Evolutionary conservation across 1,140 invertebrate species (phyloP), one percentile per base, ranked within the genome.

Genomic region (Penaeus japonicus): DNA sequence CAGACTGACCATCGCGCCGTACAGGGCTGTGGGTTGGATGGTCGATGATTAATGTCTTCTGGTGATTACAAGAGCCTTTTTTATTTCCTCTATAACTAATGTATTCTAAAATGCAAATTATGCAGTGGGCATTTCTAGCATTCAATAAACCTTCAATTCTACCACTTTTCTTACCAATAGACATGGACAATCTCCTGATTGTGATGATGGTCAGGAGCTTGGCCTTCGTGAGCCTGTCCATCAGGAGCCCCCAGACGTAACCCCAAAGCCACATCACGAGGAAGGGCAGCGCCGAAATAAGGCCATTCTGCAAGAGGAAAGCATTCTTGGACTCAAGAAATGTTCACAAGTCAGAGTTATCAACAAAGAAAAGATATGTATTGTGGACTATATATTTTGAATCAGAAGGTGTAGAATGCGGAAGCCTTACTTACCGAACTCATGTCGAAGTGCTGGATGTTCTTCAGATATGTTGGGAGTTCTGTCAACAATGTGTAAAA

Each of bases 1-100:
- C 32, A 97, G 92, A 53, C 96, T 96, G 12, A 96, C 91, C 55
- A 96, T 96, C 0, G 96, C 95, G 22, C 96, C 93, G 70, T 96
- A 93, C 2, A 95, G 94, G 39, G 95, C 95, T 94, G 91, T 15
- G 92, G 92, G 32, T 65, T 18, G 70, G 24, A 17, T 78, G 24
- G 30, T n/a, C 15, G 39, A 0, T 12, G n/a, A 57, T 30, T 27
- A 18, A 3, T 27, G 7, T 73, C 70, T 12, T 27, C 35, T 15
- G 2, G 32, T 17, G 27, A 1, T 5, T 54, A 18, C 39, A 30
- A 24, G 1, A n/a, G 10, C 22, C 18, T 20, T 17, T 35, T 32
- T 30, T n/a, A 24, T 30, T 22, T 18, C 53, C 24, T 3, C 15
- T 10, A 27, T 47, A 47, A 47, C 39, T 7, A 47, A 47, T 0